phyloP scores from a whole-genome alignment of 2,113 vertebrate genomes.

The Diadophis punctatus region DNA sequence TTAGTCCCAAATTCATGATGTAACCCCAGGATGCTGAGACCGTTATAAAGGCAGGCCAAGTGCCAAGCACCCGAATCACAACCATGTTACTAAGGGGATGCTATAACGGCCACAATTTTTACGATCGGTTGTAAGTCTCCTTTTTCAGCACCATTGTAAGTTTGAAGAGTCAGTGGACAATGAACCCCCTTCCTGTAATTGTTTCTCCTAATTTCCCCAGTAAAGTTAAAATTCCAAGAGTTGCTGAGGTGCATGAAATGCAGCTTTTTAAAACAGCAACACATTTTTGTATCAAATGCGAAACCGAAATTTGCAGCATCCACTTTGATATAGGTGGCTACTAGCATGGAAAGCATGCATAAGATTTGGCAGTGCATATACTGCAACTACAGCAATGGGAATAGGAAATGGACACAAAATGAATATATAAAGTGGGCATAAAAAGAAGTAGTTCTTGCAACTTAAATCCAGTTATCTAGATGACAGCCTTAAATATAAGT shows the following conservation, averaged over 20 bases:
- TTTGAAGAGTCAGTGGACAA: background rate
- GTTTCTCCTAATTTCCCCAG: background rate
- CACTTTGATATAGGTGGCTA: background rate
- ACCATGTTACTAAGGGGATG: background rate
- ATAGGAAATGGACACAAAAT: background rate
- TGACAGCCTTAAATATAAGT: conserved; percentile 31
- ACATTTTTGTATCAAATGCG: background rate
- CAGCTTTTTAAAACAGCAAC: background rate
- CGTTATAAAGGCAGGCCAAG: background rate
- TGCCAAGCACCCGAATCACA: background rate
- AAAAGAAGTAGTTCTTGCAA: conserved; percentile 14
- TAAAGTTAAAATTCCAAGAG: background rate
- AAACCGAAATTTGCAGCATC: background rate
- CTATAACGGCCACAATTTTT: background rate
- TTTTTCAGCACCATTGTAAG: background rate
- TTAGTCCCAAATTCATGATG: background rate
- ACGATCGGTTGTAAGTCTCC: background rate
- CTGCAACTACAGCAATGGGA: background rate
- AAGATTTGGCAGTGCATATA: background rate
- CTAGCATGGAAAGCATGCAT: background rate
- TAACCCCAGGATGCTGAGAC: background rate
- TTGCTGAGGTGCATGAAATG: background rate
- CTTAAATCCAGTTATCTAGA: conserved; percentile 35
- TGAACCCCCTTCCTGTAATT: background rate
- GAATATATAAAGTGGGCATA: background rate